Conservation (phyloP, 1,140 invertebrate genomes). For the Potamilus streckersoni region DNA sequence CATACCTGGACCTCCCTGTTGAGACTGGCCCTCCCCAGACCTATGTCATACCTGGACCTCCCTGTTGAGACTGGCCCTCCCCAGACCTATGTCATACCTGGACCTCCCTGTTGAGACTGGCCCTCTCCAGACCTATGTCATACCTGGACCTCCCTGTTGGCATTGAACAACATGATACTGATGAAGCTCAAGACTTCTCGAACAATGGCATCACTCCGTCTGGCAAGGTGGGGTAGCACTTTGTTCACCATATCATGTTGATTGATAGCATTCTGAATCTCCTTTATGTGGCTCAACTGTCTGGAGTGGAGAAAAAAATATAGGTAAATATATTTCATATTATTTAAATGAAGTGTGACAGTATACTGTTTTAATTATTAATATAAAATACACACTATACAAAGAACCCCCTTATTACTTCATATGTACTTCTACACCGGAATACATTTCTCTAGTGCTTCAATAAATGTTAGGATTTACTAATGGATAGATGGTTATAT, state of each 20-base stretch:
- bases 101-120: too few species aligned
- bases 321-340: not conserved
- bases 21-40: too few species aligned
- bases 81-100: not conserved
- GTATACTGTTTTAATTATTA: too few species aligned
- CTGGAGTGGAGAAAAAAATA: conserved; percentile 34
- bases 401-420: too few species aligned
- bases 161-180: conserved; percentile 66
- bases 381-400: too few species aligned
- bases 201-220: conserved; percentile 61
- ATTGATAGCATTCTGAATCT: conserved; percentile 64
- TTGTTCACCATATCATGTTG: conserved; percentile 58
- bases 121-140: not conserved
- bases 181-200: conserved; percentile 65
- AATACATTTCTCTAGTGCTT: too few species aligned
- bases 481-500: too few species aligned
- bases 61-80: too few species aligned
- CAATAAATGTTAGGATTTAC: too few species aligned
- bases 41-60: too few species aligned
- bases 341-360: not conserved
- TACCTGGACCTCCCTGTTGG: conserved; percentile 67
- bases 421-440: too few species aligned
- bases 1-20: too few species aligned
- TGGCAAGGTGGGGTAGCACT: conserved; percentile 63
- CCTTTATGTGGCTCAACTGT: conserved; percentile 57